Evolutionary conservation across 2,113 vertebrate genomes (phyloP).

Genomic region (Propithecus coquereli): DNA sequence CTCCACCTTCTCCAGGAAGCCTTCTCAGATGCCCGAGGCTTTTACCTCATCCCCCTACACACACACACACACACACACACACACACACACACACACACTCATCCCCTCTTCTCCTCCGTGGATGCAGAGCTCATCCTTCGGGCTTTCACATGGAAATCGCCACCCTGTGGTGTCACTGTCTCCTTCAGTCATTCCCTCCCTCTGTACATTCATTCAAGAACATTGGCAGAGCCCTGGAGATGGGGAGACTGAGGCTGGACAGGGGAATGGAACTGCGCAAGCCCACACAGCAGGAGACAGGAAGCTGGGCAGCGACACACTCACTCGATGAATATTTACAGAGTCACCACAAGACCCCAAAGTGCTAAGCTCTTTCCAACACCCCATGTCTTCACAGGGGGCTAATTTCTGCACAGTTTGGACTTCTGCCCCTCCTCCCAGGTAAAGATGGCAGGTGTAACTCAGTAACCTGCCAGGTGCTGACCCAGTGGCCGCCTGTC

Average conservation of each 20-base stretch:
- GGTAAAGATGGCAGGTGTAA: not conserved
- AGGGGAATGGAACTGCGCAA: rapidly evolving
- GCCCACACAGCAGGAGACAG: not conserved
- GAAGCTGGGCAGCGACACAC: rapidly evolving
- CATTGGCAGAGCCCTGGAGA: not conserved
- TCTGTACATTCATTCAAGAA: not conserved
- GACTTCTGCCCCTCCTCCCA: not conserved
- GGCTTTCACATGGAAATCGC: not conserved
- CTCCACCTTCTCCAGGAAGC: not conserved
- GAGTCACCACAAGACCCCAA: not conserved
- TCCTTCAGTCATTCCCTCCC: not conserved
- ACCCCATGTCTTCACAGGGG: not conserved
- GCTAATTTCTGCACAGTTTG: not conserved
- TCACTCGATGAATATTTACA: not conserved
- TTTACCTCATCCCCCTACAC: no score
- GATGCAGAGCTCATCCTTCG: not conserved
- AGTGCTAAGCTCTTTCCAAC: not conserved
- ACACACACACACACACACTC: no score
- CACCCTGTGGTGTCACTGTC: not conserved
- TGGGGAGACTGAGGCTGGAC: not conserved
- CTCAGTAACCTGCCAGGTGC: not conserved
- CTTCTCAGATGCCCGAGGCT: not conserved
- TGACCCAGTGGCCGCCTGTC: not conserved
- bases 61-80: no score
- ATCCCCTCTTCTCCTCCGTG: rapidly evolving